Percentiles rank a stretch among this genome's conserved stretches.
Conservation (phyloP, 2,797 vertebrate species). For the Tachyglossus aculeatus region DNA sequence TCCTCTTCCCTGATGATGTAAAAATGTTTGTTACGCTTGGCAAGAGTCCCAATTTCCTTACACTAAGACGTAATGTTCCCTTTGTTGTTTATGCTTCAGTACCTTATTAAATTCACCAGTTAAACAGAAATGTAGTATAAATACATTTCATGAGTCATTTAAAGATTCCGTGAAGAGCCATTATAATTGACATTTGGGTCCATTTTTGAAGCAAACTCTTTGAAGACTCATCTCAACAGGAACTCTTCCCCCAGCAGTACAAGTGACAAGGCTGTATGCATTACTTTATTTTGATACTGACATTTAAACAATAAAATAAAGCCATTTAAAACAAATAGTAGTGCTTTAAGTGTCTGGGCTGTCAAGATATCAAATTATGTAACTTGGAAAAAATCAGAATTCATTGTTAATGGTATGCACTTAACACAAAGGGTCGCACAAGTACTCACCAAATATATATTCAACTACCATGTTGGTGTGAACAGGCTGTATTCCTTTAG, state of each 20-base stretch:
- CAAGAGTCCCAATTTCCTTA: constrained; percentile 40
- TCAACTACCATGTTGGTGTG: constrained; percentile 70
- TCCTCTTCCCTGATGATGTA: constrained; percentile 11
- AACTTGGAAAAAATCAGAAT: constrained; percentile 79
- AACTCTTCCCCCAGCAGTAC: constrained; percentile 48
- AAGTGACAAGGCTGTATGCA: constrained; percentile 70
- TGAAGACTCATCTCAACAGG: constrained; percentile 56
- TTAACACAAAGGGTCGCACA: constrained; percentile 77
- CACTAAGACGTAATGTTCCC: constrained; percentile 30
- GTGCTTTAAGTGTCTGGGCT: constrained; percentile 78
- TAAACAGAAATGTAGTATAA: constrained; percentile 66
- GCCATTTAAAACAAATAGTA: constrained; percentile 81
- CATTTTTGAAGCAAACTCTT: constrained; percentile 75
- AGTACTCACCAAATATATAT: constrained; percentile 70
- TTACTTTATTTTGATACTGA: constrained; percentile 81
- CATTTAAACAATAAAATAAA: constrained; percentile 84
- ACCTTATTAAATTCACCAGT: constrained; percentile 57
- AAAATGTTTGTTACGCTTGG: not conserved
- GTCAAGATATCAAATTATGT: constrained; percentile 81
- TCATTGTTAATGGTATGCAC: constrained; percentile 82
- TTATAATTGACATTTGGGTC: constrained; percentile 70
- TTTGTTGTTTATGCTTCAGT: constrained; percentile 50
- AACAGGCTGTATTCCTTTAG: constrained; percentile 74
- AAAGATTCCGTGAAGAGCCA: constrained; percentile 64
- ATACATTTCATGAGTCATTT: constrained; percentile 74